Base-by-base conservation (phyloP, 2,888 invertebrate genomes). In the Dynastes grantii region DNA sequence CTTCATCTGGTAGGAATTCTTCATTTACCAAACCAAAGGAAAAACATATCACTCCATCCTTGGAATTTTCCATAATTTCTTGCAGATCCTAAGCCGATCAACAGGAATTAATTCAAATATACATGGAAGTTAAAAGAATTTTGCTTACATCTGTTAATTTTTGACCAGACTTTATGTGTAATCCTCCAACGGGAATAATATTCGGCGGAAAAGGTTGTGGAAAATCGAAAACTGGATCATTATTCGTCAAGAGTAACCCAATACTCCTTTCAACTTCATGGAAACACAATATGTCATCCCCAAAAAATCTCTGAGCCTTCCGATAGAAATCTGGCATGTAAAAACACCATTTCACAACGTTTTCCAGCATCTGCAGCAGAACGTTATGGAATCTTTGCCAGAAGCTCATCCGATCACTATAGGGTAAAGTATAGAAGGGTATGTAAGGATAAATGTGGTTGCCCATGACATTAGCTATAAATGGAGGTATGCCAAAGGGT, bases 131-230 rank as follows among this genome's bases (percentile, higher is more conserved):
- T n/a, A 53, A 61, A 79, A 67, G 4, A 81, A 8, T 8, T 45
- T 45, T 32, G 5, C 82, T 79, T 82, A 87, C 87, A 76, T 84
- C 78, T 40, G 87, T 85, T 79, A 88, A 78, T 22, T 70, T 22
- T 80, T 85, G 83, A 0, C 83, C 70, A 64, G 83, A 79, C 79
- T 83, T 81, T 2, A 85, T 83, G 76, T 89, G 88, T 27, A 88
- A 78, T 29, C 88, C 88, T 37, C 87, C 88, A 29, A 88, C 86
- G 29, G 87, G 85, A 51, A 88, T 87, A 65, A 88, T 85, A 81
- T 88, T 87, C 6, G 88, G 87, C 6, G 87, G 82, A n/a, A 87
- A 76, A 0, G 86, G 82, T 81, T 85, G 84, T 1, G 87, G 84
- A 78, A 83, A 84, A 81, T 85, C 83, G 13, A 87, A 80, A 6